Conservation (phyloP, 2,113 vertebrate species). For the Caranx melampygus region DNA sequence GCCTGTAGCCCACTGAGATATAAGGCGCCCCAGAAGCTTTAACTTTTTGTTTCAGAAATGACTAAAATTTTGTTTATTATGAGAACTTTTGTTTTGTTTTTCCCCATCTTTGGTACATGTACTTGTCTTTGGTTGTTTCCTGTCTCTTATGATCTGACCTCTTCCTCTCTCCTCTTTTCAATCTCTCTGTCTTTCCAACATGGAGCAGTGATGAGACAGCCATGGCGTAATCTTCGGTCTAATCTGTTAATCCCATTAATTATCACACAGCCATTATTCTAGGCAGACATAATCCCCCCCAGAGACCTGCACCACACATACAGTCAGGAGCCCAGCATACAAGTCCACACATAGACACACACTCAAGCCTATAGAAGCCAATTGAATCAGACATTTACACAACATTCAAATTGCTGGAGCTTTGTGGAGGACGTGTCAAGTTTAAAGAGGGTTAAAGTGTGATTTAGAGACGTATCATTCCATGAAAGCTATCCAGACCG, state of each 20-base stretch:
- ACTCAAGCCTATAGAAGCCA: neutral
- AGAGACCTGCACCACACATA: conserved; percentile 53
- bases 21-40: too few species aligned
- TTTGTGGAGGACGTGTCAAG: neutral
- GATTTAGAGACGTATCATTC: neutral
- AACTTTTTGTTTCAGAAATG: too few species aligned
- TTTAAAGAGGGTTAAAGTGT: neutral
- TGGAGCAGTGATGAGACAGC: conserved; percentile 43
- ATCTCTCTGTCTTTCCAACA: neutral
- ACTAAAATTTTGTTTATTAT: too few species aligned
- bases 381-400: neutral
- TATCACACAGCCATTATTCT: conserved; percentile 75
- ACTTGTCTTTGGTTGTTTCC: neutral
- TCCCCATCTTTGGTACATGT: neutral
- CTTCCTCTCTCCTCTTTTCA: neutral
- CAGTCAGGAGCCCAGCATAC: conserved; percentile 30
- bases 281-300: conserved; percentile 57
- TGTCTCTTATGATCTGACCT: neutral
- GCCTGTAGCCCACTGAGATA: too few species aligned
- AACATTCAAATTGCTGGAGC: neutral
- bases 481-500: neutral
- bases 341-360: conserved; percentile 1
- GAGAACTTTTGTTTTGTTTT: too few species aligned
- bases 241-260: conserved; percentile 83
- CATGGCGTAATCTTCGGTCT: conserved; percentile 58